A percentile compares a stretch with the other conserved stretches of the same genome.
Evolutionary conservation across 2,113 vertebrate genomes (phyloP).

Genomic region (Syngnathoides biaculeatus): DNA sequence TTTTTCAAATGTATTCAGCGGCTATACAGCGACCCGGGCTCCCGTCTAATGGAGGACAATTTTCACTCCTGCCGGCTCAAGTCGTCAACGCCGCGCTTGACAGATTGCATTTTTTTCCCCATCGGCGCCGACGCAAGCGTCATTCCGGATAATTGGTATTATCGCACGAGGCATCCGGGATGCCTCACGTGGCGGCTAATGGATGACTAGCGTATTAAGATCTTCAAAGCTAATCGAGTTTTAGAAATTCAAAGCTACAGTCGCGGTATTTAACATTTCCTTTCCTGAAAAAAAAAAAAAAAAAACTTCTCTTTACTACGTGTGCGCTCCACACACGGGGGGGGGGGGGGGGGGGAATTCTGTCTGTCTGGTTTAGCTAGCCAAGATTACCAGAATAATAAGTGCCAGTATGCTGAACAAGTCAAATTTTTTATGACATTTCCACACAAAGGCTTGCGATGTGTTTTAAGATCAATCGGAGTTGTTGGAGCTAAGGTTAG

Average conservation of each 20-base stretch:
- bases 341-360: no score
- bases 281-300: no score
- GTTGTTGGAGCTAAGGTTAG: no score
- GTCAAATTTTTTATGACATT: no score
- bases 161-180: slow-evolving; percentile 14
- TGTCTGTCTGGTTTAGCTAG: background rate
- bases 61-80: slow-evolving; percentile 9
- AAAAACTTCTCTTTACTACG: background rate
- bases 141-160: slow-evolving; percentile 37
- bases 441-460: no score
- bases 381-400: background rate
- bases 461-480: no score
- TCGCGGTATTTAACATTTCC: slow-evolving; percentile 6
- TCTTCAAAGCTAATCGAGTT: slow-evolving; percentile 23
- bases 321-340: background rate
- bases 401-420: no score
- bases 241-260: background rate
- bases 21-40: slow-evolving; percentile 19
- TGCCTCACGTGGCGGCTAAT: background rate
- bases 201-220: slow-evolving; percentile 12
- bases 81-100: slow-evolving; percentile 2
- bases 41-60: slow-evolving; percentile 4
- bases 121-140: slow-evolving; percentile 21
- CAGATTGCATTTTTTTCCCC: slow-evolving; percentile 13
- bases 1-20: slow-evolving; percentile 3